Evolutionary conservation across 2,888 invertebrate genomes (phyloP), one percentile per base, ranked within the genome.

Genomic region (Agrilus mali): DNA sequence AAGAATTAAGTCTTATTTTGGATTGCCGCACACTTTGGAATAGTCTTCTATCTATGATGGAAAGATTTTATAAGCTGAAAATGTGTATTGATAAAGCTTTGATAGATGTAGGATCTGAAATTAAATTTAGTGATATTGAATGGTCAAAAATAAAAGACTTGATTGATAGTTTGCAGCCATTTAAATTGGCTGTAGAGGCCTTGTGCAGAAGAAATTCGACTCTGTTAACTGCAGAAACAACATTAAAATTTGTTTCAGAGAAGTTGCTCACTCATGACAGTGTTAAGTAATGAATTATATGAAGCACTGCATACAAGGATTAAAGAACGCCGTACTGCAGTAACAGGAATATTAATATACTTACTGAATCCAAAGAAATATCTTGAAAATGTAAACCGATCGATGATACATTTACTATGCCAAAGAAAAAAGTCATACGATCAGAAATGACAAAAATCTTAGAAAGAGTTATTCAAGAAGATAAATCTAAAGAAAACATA

Each of bases 331-430:
- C 33, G 42, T 41, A 42, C 20, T 32, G 47, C 45, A 20, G 31
- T 41, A 47, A 47, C 27, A 47, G 27, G 39, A 39, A 39, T 39
- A 20, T 43, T 47, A 15, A 14, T 48, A 15, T 48, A 48, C 42
- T 48, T 48, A 40, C 46, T 47, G 36, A 48, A 48, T 47, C 38
- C 46, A 14, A 43, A 38, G 16, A 47, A 47, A 47, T 47, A 42
- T 46, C 47, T 39, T 36, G 33, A 43, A 36, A 33, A 47, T 35
- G 35, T 40, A 43, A 35, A 39, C 47, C 34, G 34, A 36, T n/a
- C n/a, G n/a, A n/a, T n/a, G n/a, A n/a, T n/a, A n/a, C n/a, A n/a
- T n/a, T n/a, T n/a, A n/a, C n/a, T n/a, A n/a, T n/a, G n/a, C n/a
- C n/a, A n/a, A n/a, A n/a, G n/a, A n/a, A n/a, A n/a, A n/a, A n/a